Percentiles rank a stretch among this genome's conserved stretches.
These are phyloP conservation scores for Karalla daura DNA, from an alignment of 2,797 vertebrate species.

Conservation along the genomic window DNA sequence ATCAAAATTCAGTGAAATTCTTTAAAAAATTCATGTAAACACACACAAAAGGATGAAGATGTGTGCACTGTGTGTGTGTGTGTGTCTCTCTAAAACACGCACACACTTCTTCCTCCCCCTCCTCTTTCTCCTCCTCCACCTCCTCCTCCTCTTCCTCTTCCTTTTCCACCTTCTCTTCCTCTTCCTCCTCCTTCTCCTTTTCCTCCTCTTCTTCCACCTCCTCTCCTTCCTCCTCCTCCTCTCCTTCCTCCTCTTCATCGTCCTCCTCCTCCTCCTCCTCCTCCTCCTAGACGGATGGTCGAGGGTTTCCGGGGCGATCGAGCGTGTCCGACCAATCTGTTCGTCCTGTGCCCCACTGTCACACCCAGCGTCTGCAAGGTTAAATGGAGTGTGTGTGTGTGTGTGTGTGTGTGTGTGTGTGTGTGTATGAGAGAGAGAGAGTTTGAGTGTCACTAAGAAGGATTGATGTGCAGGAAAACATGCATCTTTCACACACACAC, in stretches of 20 bases:
- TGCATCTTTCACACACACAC: conserved; percentile 22
- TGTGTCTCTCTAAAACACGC: too few relatives aligned
- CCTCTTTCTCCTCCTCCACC: too few relatives aligned
- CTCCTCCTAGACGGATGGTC: conserved; percentile 40
- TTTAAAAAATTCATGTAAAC: too few relatives aligned
- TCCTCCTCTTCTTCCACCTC: conserved; percentile 16
- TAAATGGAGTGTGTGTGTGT: conserved; percentile 39
- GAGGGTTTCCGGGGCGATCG: conserved; percentile 42
- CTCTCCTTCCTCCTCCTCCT: neutral
- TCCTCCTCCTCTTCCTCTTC: too few relatives aligned
- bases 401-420: conserved; percentile 33
- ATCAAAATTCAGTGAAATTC: too few relatives aligned
- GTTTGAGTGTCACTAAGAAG: conserved; percentile 38
- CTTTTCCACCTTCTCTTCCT: conserved; percentile 9
- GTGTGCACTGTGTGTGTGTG: conserved; percentile 55
- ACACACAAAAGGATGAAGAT: conserved; percentile 31
- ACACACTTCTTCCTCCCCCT: too few relatives aligned
- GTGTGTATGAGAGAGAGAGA: conserved; percentile 8
- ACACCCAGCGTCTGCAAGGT: conserved; percentile 61
- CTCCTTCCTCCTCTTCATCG: neutral
- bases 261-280: conserved; percentile 16
- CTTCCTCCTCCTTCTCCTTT: neutral
- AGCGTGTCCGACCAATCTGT: conserved; percentile 74
- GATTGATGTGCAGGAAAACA: conserved; percentile 42
- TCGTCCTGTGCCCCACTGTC: conserved; percentile 31